A percentile compares a stretch with the other conserved stretches of the same genome.
Evolutionary conservation across 2,888 invertebrate species (phyloP).

Genomic region (Cataglyphis albicans): DNA sequence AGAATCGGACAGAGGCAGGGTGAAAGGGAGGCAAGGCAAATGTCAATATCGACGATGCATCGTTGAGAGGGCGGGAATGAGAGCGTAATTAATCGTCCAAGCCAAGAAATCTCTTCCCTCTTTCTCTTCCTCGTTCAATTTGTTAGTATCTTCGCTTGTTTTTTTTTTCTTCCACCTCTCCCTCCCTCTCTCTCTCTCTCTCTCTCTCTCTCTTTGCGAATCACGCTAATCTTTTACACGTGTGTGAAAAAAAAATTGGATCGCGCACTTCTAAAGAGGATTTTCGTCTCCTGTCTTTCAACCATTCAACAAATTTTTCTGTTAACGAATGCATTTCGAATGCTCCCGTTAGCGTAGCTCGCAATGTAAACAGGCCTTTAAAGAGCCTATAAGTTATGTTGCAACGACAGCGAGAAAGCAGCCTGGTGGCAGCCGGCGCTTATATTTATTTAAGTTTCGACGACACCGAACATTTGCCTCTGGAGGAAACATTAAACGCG

Average conservation of each 20-base stretch:
- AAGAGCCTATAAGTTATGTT: constrained; percentile 8
- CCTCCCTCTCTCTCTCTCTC: too few relatives aligned
- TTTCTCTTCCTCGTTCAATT: constrained; percentile 45
- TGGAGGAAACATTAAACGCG: constrained; percentile 63
- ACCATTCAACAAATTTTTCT: background rate
- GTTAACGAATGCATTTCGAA: background rate
- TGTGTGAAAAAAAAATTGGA: background rate
- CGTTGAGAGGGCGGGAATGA: constrained; percentile 82
- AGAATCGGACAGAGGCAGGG: constrained; percentile 40
- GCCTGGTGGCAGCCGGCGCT: constrained; percentile 76
- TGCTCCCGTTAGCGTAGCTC: background rate
- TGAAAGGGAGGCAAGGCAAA: constrained; percentile 81
- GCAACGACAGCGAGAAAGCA: constrained; percentile 77
- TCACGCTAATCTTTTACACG: too few relatives aligned
- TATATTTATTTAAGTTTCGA: constrained; percentile 78
- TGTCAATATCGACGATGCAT: constrained; percentile 84
- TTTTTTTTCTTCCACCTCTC: background rate
- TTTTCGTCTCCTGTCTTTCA: background rate
- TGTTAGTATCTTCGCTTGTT: background rate
- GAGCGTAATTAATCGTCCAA: constrained; percentile 84
- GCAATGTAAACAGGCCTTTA: constrained; percentile 39
- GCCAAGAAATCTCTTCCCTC: constrained; percentile 74
- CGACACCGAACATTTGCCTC: constrained; percentile 80
- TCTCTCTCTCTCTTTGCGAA: too few relatives aligned
- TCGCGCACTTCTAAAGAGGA: background rate